Evolutionary conservation across 2,797 vertebrate genomes (phyloP), one percentile per base, ranked within the genome.

Genomic region (Cryptoprocta ferox): DNA sequence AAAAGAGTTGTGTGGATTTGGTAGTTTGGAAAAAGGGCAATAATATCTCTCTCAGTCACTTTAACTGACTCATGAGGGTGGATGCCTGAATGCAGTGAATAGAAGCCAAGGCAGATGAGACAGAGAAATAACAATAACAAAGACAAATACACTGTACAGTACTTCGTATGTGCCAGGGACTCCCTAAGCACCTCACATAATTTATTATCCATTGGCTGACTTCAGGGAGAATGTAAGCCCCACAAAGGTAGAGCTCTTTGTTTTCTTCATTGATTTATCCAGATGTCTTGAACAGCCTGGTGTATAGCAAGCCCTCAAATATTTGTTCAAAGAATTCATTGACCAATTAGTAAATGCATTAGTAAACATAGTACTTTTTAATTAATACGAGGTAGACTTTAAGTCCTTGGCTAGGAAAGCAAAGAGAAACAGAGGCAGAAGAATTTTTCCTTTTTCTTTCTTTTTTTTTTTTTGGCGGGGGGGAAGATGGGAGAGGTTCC

Each of bases 261-360:
- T 85, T 82, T 82, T 71, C 9, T 87, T 91, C 59, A 89, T 5
- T 12, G n/a, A 89, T 39, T 78, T 26, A 93, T 35, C 32, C 18
- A 71, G 92, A 56, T 83, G 19, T 5, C 65, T 85, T 75, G 28
- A 93, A 59, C 12, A 95, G 48, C 6, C 24, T 89, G 66, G 42
- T 73, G 78, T 48, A 70, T 71, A 88, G 15, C 45, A 84, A 76
- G 16, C 39, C 76, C 35, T 76, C 7, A 13, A 28, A 80, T 94
- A 56, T 92, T 92, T 95, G 5, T 83, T 87, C 71, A 91, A 6
- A 50, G 70, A 80, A 89, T 93, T 32, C 78, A 76, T 16, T 42
- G 50, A 86, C 35, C 53, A 85, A 5, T 87, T 79, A 94, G 42
- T 45, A 78, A 81, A 50, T 53, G 42, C 0, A 80, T 15, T 42